These are phyloP conservation scores for Agrilus planipennis DNA, from an alignment of 1,140 invertebrate species.

Conservation along the genomic window DNA sequence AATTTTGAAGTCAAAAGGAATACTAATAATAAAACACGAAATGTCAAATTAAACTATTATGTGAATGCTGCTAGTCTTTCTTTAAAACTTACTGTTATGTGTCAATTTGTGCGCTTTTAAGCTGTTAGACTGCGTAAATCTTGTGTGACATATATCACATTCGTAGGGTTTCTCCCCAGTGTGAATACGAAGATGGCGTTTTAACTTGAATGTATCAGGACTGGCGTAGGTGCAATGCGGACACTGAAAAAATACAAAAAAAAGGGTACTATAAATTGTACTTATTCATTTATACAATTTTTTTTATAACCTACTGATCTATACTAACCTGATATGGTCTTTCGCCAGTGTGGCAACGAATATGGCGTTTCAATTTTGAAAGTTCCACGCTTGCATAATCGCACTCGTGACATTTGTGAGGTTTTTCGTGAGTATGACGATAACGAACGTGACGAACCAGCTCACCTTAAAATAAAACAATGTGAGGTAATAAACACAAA, in stretches of 20 bases:
- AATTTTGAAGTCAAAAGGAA: too few relatives aligned
- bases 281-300: constrained; percentile 1
- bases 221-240: constrained; percentile 95
- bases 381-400: constrained; percentile 91
- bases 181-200: constrained; percentile 89
- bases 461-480: constrained; percentile 51
- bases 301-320: not conserved
- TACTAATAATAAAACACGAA: too few relatives aligned
- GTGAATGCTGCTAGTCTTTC: too few relatives aligned
- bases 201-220: constrained; percentile 94
- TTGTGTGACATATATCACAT: constrained; percentile 81
- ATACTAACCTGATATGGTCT: constrained; percentile 57
- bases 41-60: too few relatives aligned
- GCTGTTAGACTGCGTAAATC: constrained; percentile 95
- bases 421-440: constrained; percentile 89
- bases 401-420: constrained; percentile 88
- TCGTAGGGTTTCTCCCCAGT: constrained; percentile 88
- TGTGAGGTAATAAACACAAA: not conserved
- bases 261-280: not conserved
- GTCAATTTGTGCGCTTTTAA: constrained; percentile 89
- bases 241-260: constrained; percentile 47
- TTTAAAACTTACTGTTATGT: constrained; percentile 73
- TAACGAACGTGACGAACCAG: constrained; percentile 86
- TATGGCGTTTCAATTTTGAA: constrained; percentile 85
- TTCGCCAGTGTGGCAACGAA: constrained; percentile 85